Base-by-base conservation (phyloP, 2,888 invertebrate genomes). In the Leistus spinibarbis region DNA sequence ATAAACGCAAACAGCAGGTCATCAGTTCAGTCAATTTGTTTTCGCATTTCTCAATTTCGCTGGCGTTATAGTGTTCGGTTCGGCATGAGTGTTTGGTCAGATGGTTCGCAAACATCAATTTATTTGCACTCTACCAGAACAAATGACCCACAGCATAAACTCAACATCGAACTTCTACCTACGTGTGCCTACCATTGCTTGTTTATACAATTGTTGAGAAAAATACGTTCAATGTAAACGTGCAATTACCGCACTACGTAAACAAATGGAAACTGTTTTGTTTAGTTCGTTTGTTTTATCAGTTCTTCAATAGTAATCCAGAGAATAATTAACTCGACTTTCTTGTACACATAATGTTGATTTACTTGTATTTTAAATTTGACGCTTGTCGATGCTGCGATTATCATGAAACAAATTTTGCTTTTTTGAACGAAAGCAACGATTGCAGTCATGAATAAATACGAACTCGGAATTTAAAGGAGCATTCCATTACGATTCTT, bases 11-110 rank as follows among this genome's bases (percentile, higher is more conserved):
- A 69, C 62, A 69, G 60, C 56, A 23, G 69, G 40, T 62, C 69
- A 69, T 69, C 69, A 69, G 40, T 71, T 17, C 16, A 64, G 23
- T 64, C 60, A 63, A 71, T 71, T 71, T 60, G 62, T 53, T 54
- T 22, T 22, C 24, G 7, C 57, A 16, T 62, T 62, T 60, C 22
- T 62, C 69, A 69, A 62, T 62, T 69, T 69, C 69, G 17, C 22
- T 60, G 16, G 57, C 57, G 13, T 16, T 54, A 17, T 24, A 40
- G 1, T 40, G 40, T 40, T 40, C 40, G 40, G 10, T 40, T 40
- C 40, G 7, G 40, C 19, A 19, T 16, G 56, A 19, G 56, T 56
- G 56, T 56, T 56, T 19, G 56, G 56, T 56, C 22, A 60, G 60
- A 60, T 60, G 60, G 22, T 60, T 19, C 60, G 17, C 22, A 60